phyloP scores from a whole-genome alignment of 35 echinoderm and acorn worm species.

The Diadema setosum region DNA sequence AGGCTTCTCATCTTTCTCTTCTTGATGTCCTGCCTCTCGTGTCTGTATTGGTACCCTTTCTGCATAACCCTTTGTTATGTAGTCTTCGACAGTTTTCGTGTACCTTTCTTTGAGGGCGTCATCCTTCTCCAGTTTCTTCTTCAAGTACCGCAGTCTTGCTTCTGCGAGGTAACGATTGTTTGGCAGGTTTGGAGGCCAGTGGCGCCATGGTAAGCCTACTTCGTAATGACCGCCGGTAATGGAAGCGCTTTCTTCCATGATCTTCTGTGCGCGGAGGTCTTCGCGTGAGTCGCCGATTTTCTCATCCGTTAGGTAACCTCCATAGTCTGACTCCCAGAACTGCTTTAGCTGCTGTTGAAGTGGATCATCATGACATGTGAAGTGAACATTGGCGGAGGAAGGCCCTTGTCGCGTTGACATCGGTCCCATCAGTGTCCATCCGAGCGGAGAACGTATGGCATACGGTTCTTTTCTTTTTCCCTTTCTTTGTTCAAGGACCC shows the following conservation, averaged over 20 bases:
- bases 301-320: background rate
- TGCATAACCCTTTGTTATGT: constrained; percentile 56
- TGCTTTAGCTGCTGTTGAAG: background rate
- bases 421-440: constrained; percentile 31
- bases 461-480: constrained; percentile 41
- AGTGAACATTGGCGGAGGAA: background rate
- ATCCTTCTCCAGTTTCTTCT: constrained; percentile 28
- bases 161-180: constrained; percentile 30
- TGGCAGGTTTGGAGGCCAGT: background rate
- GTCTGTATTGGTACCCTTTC: background rate
- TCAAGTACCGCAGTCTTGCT: constrained; percentile 30
- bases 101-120: constrained; percentile 31
- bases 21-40: background rate
- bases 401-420: background rate
- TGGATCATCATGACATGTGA: background rate
- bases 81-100: background rate
- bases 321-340: constrained; percentile 8
- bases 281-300: background rate
- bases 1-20: background rate
- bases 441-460: constrained; percentile 14
- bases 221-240: constrained; percentile 23
- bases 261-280: background rate
- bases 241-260: constrained; percentile 36
- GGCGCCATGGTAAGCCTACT: constrained; percentile 43
- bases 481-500: constrained; percentile 57